Evolutionary conservation across 2,113 vertebrate genomes (phyloP).

Genomic region (Lophochroa leadbeateri): DNA sequence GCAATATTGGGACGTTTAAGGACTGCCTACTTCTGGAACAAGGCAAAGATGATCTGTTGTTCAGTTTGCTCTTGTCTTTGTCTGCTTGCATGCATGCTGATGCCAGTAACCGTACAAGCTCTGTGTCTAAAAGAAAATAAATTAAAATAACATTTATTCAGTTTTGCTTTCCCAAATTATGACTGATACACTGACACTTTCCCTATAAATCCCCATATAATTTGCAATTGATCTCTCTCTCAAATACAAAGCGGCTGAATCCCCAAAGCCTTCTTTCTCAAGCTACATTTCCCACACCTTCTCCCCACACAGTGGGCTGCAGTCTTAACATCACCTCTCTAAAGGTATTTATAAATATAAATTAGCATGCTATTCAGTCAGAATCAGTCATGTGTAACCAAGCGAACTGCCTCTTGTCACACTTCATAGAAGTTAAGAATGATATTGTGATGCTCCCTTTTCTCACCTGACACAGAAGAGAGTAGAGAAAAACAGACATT

Average conservation of each 20-base stretch:
- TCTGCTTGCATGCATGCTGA: conserved; percentile 96
- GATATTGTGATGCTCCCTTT: neutral
- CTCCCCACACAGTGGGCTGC: neutral
- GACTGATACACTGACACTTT: neutral
- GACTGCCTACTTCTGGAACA: conserved; percentile 82
- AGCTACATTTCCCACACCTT: neutral
- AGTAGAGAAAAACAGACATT: conserved; percentile 32
- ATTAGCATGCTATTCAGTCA: neutral
- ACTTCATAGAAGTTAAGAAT: neutral
- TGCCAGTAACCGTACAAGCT: conserved; percentile 92
- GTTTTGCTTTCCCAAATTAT: neutral
- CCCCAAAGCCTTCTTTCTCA: neutral
- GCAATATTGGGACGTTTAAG: conserved; percentile 81
- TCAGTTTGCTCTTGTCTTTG: conserved; percentile 87
- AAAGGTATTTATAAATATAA: neutral
- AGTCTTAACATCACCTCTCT: neutral
- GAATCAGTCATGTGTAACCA: neutral
- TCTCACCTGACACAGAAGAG: conserved; percentile 61
- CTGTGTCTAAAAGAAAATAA: conserved; percentile 83
- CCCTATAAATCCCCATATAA: neutral
- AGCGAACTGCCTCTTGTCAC: neutral
- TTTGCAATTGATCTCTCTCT: neutral
- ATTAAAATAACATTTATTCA: neutral
- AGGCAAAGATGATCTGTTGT: conserved; percentile 67
- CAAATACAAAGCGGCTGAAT: neutral